Evolutionary conservation across 2,888 invertebrate species (phyloP).

Genomic region (Drosophila meridionalis): DNA sequence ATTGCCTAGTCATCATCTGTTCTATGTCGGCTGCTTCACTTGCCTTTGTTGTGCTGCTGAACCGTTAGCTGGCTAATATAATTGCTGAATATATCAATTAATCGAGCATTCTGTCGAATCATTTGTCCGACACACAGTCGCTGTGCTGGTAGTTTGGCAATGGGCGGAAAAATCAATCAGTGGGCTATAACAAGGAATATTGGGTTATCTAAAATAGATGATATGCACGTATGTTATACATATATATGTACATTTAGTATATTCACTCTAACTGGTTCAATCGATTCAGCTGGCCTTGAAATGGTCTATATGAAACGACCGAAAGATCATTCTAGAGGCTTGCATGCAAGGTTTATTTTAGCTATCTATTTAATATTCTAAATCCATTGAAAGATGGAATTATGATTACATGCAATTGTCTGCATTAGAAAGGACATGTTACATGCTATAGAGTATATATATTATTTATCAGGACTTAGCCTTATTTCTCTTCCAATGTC

Average conservation of each 20-base stretch:
- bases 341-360: neutral
- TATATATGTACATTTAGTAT: neutral
- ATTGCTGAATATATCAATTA: constrained; percentile 37
- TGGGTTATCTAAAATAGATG: neutral
- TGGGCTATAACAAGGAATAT: neutral
- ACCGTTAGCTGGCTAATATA: constrained; percentile 29
- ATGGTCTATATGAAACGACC: neutral
- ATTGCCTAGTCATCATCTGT: neutral
- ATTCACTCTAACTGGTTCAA: neutral
- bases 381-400: neutral
- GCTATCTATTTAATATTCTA: neutral
- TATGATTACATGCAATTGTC: neutral
- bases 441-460: neutral
- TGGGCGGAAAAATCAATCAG: constrained; percentile 21
- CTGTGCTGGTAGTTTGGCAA: constrained; percentile 6
- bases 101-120: constrained; percentile 28
- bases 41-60: constrained; percentile 1
- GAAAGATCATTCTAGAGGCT: neutral
- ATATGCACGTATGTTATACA: neutral
- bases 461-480: neutral
- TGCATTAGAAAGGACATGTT: neutral
- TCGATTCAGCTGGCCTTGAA: neutral
- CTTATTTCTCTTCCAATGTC: no score
- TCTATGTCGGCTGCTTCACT: neutral
- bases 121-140: constrained; percentile 7